A percentile compares a stretch with the other conserved stretches of the same genome.
phyloP scores from a whole-genome alignment of 2,113 vertebrate species.

The Macaca mulatta region DNA sequence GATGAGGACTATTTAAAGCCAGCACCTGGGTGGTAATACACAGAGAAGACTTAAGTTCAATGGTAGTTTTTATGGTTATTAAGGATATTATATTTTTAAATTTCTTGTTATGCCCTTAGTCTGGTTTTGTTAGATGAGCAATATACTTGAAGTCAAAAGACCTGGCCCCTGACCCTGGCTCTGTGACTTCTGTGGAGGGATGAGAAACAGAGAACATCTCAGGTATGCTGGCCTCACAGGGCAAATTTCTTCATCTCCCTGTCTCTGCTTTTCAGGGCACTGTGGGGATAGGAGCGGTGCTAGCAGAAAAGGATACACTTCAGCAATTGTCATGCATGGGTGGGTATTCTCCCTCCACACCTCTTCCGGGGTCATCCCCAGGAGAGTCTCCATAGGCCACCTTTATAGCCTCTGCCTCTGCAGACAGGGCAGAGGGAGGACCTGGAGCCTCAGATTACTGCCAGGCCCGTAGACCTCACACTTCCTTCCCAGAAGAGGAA shows the following conservation, averaged over 20 bases:
- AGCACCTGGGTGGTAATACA: neutral
- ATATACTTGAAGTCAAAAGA: neutral
- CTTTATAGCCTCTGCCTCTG: neutral
- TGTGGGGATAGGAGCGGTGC: neutral
- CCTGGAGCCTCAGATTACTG: neutral
- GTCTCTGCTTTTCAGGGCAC: neutral
- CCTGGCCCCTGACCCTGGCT: no score
- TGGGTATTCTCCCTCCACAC: rapidly evolving
- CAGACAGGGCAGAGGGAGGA: no score
- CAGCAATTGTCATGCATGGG: rapidly evolving
- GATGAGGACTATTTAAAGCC: neutral
- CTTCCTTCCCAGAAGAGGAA: slow-evolving; percentile 40
- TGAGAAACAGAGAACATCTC: neutral
- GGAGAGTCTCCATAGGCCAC: neutral
- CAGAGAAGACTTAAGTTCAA: neutral
- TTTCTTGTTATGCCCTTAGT: neutral
- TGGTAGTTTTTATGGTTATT: neutral
- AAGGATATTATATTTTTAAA: neutral
- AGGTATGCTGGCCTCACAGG: neutral
- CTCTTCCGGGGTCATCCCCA: neutral
- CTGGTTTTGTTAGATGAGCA: neutral
- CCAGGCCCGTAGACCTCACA: neutral
- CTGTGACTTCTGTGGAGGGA: neutral
- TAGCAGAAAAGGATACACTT: neutral
- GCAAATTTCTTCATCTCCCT: neutral